Conservation (phyloP, 2,113 vertebrate genomes). For the Nothocercus julius region DNA sequence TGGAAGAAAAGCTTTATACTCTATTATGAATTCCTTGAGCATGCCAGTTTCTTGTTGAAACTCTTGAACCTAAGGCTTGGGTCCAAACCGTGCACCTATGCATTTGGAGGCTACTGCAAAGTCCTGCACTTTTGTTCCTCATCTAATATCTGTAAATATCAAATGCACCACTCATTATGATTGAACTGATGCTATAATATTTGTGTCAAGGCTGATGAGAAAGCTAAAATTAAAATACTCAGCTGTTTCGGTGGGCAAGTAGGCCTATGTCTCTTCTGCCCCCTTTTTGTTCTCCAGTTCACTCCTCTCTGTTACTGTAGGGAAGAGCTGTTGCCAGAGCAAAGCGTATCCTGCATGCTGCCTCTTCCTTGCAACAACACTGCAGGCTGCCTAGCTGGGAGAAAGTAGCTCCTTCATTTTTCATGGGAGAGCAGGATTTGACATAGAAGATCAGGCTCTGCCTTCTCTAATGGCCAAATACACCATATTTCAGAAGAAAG, state of each 20-base stretch:
- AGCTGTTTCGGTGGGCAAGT: conserved; percentile 39
- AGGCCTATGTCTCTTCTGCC: background rate
- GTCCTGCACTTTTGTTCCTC: conserved; percentile 17
- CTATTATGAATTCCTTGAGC: background rate
- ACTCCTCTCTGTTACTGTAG: background rate
- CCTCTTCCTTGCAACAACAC: background rate
- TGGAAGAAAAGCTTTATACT: background rate
- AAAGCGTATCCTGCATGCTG: background rate
- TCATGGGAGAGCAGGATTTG: conserved; percentile 39
- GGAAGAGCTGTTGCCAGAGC: background rate
- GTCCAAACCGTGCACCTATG: background rate
- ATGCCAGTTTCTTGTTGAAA: background rate
- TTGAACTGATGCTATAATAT: conserved; percentile 66
- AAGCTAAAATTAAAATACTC: conserved; percentile 67
- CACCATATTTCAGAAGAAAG: conserved; percentile 53
- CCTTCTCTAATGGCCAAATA: conserved; percentile 55
- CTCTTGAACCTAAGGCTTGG: background rate
- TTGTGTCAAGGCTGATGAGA: conserved; percentile 69
- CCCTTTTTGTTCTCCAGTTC: conserved; percentile 15
- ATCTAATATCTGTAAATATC: conserved; percentile 29
- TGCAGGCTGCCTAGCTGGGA: conserved; percentile 7
- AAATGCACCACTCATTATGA: conserved; percentile 42
- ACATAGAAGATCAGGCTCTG: conserved; percentile 43
- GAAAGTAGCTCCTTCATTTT: conserved; percentile 34
- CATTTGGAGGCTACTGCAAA: fast-evolving